phyloP scores from a whole-genome alignment of 2,113 vertebrate species.

The Colinus virginianus region DNA sequence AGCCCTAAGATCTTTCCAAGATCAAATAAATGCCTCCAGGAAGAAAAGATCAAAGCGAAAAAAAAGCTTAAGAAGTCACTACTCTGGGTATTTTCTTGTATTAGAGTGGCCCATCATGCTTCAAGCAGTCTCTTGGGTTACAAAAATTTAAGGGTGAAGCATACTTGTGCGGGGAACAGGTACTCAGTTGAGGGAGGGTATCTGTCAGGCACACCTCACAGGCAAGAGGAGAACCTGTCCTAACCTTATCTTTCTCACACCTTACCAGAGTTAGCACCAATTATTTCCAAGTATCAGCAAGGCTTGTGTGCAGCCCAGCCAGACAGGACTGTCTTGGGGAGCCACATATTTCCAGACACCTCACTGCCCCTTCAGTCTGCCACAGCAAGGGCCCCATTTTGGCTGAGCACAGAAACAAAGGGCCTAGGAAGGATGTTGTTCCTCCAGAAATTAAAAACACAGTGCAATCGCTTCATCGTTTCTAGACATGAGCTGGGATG shows the following conservation, averaged over 20 bases:
- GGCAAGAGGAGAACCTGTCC: background rate
- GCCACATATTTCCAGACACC: background rate
- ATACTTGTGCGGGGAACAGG: background rate
- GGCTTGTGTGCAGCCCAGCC: background rate
- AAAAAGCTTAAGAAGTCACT: constrained; percentile 65
- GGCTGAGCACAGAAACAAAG: background rate
- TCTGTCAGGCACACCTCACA: background rate
- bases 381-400: background rate
- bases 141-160: constrained; percentile 17
- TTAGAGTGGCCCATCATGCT: constrained; percentile 28
- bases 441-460: rapidly evolving
- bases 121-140: constrained; percentile 40
- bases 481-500: background rate
- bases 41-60: constrained; percentile 61
- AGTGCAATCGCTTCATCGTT: background rate
- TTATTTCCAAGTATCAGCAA: background rate
- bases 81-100: constrained; percentile 48
- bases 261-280: background rate
- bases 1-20: constrained; percentile 67
- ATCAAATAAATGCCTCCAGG: constrained; percentile 73
- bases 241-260: background rate
- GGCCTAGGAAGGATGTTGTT: rapidly evolving
- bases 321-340: background rate
- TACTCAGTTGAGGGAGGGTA: background rate
- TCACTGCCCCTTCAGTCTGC: background rate